Conservation (phyloP, 2,797 vertebrate species). For the Malurus splendens region DNA sequence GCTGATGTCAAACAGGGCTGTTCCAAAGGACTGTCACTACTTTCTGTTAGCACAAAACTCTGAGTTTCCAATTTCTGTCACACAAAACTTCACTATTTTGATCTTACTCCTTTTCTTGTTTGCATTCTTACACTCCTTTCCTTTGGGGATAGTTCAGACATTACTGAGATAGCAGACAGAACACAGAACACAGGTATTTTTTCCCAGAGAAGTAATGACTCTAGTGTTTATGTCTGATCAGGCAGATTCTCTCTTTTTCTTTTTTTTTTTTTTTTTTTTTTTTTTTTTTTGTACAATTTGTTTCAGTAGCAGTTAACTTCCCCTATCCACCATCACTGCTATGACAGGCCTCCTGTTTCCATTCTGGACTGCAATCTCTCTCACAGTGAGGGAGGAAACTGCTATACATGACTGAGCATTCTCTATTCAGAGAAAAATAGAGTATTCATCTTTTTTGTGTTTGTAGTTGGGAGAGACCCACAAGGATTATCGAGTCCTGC, state of each 20-base stretch:
- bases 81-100: not conserved
- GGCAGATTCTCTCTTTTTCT: not conserved
- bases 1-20: not conserved
- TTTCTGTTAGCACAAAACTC: not conserved
- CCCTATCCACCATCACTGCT: not conserved
- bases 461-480: not conserved
- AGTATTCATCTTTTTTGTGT: not conserved
- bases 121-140: not conserved
- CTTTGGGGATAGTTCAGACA: not conserved
- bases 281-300: not conserved
- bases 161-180: not conserved
- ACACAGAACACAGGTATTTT: not conserved
- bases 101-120: not conserved
- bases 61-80: not conserved
- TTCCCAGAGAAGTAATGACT: not conserved
- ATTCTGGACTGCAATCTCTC: not conserved
- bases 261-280: not conserved
- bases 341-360: not conserved
- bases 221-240: not conserved
- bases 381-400: not conserved
- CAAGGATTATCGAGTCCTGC: not conserved
- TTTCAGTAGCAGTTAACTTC: not conserved
- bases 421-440: not conserved
- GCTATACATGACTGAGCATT: not conserved
- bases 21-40: not conserved